These are phyloP conservation scores for Hypercompe scribonia DNA, from an alignment of 2,888 invertebrate species.

Conservation along the genomic window DNA sequence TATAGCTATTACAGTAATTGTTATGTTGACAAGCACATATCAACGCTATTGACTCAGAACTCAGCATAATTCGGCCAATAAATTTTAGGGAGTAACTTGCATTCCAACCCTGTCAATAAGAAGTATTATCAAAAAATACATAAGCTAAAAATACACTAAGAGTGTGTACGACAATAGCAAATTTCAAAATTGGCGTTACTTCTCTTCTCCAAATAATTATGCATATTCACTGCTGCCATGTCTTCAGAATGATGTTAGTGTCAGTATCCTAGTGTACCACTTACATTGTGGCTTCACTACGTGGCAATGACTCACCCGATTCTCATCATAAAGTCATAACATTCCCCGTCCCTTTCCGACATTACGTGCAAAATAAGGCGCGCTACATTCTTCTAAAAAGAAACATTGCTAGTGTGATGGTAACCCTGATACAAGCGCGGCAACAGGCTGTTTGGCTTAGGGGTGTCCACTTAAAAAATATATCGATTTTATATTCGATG, in stretches of 20 bases:
- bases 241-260: conserved; percentile 25
- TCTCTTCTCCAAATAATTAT: neutral
- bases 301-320: conserved; percentile 52
- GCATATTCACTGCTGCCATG: neutral
- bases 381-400: conserved; percentile 33
- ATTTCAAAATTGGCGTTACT: too few relatives aligned
- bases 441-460: conserved; percentile 36
- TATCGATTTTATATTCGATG: too few relatives aligned
- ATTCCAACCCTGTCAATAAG: too few relatives aligned
- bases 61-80: too few relatives aligned
- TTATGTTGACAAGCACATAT: too few relatives aligned
- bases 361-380: conserved; percentile 20
- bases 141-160: too few relatives aligned
- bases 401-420: conserved; percentile 40
- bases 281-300: conserved; percentile 45
- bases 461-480: too few relatives aligned
- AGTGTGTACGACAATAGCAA: too few relatives aligned
- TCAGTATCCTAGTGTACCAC: conserved; percentile 30
- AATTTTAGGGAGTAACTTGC: too few relatives aligned
- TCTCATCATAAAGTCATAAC: conserved; percentile 52
- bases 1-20: too few relatives aligned
- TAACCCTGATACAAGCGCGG: conserved; percentile 41
- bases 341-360: conserved; percentile 34
- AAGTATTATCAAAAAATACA: too few relatives aligned
- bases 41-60: too few relatives aligned